Percentiles rank a stretch among this genome's conserved stretches.
These are phyloP conservation scores for Steinernema hermaphroditum DNA, from an alignment of 2,888 invertebrate species.

Conservation along the genomic window DNA sequence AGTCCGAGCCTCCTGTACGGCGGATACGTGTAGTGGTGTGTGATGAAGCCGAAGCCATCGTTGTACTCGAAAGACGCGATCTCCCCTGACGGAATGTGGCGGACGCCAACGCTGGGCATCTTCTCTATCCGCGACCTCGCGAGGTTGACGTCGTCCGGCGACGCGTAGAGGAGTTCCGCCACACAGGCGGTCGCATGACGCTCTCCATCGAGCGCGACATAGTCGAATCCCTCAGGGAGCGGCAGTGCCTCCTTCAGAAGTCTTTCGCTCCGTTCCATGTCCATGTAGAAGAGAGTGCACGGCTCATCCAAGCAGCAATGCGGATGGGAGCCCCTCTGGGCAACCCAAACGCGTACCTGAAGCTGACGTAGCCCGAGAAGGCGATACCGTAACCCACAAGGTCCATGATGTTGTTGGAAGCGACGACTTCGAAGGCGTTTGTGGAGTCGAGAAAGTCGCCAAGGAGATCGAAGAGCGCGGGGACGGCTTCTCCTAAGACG, in stretches of 20 bases:
- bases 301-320: not conserved
- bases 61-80: constrained; percentile 34
- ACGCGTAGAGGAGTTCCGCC: constrained; percentile 14
- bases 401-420: not conserved
- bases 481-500: not conserved
- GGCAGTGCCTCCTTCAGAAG: constrained; percentile 7
- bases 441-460: not conserved
- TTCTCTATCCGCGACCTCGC: constrained; percentile 21
- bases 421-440: not conserved
- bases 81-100: constrained; percentile 17
- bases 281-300: constrained; percentile 32
- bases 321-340: not conserved
- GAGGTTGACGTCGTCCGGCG: not conserved
- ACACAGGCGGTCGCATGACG: constrained; percentile 10
- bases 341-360: not conserved
- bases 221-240: constrained; percentile 29
- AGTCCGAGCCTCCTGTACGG: constrained; percentile 28
- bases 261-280: not conserved
- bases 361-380: not conserved
- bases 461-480: not conserved
- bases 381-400: not conserved
- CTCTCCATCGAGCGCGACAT: not conserved
- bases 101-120: constrained; percentile 30
- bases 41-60: constrained; percentile 33
- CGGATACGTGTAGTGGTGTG: constrained; percentile 33